Conservation (phyloP, 2,888 invertebrate genomes). For the Torymus texanus region DNA sequence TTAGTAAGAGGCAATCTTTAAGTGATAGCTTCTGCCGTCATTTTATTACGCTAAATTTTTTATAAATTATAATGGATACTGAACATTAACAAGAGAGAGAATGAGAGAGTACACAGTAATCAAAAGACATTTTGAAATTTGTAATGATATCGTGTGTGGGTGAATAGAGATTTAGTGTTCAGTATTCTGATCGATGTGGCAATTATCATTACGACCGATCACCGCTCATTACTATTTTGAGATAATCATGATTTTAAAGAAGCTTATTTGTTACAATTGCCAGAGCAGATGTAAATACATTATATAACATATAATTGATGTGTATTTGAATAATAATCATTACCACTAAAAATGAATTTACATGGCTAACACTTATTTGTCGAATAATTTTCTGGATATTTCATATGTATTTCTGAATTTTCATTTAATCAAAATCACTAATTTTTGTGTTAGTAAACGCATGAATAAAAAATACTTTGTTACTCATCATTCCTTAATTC, state of each 20-base stretch:
- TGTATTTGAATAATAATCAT: background rate
- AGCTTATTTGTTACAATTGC: conserved; percentile 23
- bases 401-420: background rate
- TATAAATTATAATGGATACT: conserved; percentile 67
- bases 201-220: conserved; percentile 22
- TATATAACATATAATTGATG: background rate
- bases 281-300: conserved; percentile 23
- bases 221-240: conserved; percentile 10
- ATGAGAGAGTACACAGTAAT: no score
- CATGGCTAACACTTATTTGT: background rate
- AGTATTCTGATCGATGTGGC: conserved; percentile 35
- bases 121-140: no score
- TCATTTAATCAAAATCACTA: background rate
- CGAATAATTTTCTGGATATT: background rate
- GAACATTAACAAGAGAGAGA: conserved; percentile 62
- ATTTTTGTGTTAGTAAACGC: background rate
- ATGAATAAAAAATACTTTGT: background rate
- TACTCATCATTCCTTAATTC: background rate
- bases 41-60: conserved; percentile 63
- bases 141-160: no score
- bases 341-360: background rate
- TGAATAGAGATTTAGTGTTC: conserved; percentile 6
- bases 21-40: conserved; percentile 63
- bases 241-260: conserved; percentile 8
- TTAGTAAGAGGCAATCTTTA: conserved; percentile 88